Evolutionary conservation across 2,797 vertebrate species (phyloP).

Genomic region (Acestrorhynchus altus): DNA sequence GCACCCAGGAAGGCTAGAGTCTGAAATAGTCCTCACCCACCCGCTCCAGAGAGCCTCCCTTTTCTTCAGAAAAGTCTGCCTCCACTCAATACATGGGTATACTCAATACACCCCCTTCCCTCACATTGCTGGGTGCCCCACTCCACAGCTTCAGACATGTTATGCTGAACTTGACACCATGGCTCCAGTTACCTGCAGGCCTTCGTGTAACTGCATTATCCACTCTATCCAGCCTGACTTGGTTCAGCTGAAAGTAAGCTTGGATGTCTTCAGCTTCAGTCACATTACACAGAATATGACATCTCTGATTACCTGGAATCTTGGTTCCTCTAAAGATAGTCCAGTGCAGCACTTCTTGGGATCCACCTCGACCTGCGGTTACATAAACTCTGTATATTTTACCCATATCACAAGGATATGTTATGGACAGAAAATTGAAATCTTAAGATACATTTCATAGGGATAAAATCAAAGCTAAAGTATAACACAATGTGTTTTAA

Average conservation of each 20-base stretch:
- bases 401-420: not conserved
- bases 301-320: constrained; percentile 34
- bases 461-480: too few relatives aligned
- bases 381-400: constrained; percentile 11
- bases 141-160: not conserved
- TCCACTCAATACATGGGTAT: constrained; percentile 29
- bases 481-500: too few relatives aligned
- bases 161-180: constrained; percentile 13
- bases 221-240: not conserved
- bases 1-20: constrained; percentile 67
- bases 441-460: too few relatives aligned
- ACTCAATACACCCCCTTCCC: constrained; percentile 18
- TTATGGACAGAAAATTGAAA: too few relatives aligned
- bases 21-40: constrained; percentile 63
- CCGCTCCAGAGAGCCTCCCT: constrained; percentile 36
- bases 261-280: constrained; percentile 29
- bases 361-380: constrained; percentile 20
- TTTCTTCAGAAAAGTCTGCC: constrained; percentile 29
- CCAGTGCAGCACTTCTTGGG: constrained; percentile 1
- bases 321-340: constrained; percentile 42
- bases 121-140: not conserved
- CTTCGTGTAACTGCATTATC: constrained; percentile 1
- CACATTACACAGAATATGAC: constrained; percentile 36
- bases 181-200: constrained; percentile 8
- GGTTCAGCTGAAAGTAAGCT: constrained; percentile 23